Evolutionary conservation across 2,797 vertebrate genomes (phyloP).

Genomic region (Poeciliopsis paucimaculata): DNA sequence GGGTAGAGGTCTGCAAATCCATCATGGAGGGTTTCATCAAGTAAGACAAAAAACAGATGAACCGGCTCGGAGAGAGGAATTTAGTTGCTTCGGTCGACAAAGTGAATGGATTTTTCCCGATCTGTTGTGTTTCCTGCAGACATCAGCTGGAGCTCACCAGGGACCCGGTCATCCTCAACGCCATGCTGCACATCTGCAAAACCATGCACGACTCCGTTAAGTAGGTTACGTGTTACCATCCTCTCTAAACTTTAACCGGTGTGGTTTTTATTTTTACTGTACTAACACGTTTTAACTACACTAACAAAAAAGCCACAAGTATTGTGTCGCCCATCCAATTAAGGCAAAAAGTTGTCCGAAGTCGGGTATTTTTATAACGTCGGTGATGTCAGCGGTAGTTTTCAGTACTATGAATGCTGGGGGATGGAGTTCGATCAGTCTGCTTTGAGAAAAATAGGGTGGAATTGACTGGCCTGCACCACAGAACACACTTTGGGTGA

Average conservation of each 20-base stretch:
- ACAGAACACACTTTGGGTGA: neutral
- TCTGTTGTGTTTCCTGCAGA: conserved; percentile 67
- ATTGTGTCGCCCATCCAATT: neutral
- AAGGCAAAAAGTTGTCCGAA: neutral
- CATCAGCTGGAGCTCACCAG: conserved; percentile 92
- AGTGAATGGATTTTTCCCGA: neutral
- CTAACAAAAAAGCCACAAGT: neutral
- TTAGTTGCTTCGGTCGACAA: neutral
- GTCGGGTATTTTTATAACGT: neutral
- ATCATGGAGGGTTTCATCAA: conserved; percentile 98
- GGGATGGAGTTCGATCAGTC: neutral
- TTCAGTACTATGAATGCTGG: neutral
- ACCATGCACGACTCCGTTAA: conserved; percentile 99
- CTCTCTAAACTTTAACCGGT: neutral
- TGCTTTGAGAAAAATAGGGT: neutral
- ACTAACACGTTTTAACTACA: neutral
- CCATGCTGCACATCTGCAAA: conserved; percentile 95
- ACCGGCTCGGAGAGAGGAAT: neutral
- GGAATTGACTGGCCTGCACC: neutral
- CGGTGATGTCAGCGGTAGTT: neutral
- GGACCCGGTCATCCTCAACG: conserved; percentile 96
- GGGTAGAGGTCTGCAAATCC: conserved; percentile 94
- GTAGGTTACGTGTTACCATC: conserved; percentile 74
- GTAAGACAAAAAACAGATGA: conserved; percentile 70
- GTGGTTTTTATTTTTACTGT: neutral